Percentiles rank a stretch among this genome's conserved stretches.
phyloP scores from a whole-genome alignment of 2,797 vertebrate species.

The Meriones psammophilus region DNA sequence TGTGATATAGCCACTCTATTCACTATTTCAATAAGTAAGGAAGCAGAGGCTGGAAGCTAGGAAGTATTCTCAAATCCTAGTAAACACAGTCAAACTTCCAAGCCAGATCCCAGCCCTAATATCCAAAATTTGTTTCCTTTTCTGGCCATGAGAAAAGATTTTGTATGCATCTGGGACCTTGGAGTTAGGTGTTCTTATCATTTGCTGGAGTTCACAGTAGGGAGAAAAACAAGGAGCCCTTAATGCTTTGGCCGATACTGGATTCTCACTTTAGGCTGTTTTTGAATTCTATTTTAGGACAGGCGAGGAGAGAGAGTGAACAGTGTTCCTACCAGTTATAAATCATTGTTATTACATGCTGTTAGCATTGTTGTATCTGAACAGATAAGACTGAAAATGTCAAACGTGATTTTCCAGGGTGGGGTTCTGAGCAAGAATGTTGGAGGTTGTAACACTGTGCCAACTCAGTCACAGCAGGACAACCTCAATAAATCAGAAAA shows the following conservation, averaged over 20 bases:
- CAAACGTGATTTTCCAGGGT: neutral
- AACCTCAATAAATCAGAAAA: constrained; percentile 7
- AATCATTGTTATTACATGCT: neutral
- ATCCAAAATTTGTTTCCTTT: neutral
- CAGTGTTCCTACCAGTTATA: neutral
- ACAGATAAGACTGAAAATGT: constrained; percentile 13
- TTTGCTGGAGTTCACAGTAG: neutral
- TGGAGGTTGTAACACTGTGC: neutral
- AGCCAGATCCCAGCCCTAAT: neutral
- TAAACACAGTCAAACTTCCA: neutral
- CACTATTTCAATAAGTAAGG: neutral
- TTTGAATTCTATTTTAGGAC: constrained; percentile 8
- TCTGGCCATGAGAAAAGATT: neutral
- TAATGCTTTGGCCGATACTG: neutral
- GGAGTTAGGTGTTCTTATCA: neutral
- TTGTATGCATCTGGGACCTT: neutral
- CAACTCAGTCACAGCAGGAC: neutral
- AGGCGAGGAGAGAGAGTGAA: constrained; percentile 1
- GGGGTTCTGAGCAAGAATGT: neutral
- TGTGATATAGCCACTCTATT: neutral
- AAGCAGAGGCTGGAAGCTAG: constrained; percentile 4
- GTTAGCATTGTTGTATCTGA: neutral
- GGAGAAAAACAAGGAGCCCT: neutral
- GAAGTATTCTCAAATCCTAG: neutral
- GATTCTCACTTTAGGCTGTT: neutral